A percentile compares a stretch with the other conserved stretches of the same genome.
Conservation (phyloP, 1,140 invertebrate species). For the Pseudobourletiella spinata region DNA sequence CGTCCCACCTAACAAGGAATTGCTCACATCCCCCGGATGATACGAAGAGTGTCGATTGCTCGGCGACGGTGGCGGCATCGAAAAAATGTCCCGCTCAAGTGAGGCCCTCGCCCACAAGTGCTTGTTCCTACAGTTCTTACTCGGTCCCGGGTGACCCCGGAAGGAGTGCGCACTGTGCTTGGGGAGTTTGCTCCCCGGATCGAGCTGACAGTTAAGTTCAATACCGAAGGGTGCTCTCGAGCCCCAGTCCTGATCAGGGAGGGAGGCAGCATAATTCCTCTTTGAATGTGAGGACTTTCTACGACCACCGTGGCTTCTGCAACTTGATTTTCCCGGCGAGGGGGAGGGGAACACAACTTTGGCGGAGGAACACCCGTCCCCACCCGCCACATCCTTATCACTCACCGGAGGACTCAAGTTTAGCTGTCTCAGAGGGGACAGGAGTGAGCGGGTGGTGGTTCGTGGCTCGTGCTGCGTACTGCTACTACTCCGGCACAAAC, state of each 20-base stretch:
- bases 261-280: slow-evolving; percentile 23
- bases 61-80: not conserved
- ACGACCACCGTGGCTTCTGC: not conserved
- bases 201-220: not conserved
- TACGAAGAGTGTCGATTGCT: slow-evolving; percentile 35
- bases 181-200: not conserved
- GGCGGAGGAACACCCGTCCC: no score
- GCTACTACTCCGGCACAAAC: not conserved
- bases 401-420: not conserved
- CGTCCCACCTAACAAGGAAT: not conserved
- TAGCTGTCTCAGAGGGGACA: not conserved
- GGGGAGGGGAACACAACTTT: not conserved
- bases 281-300: not conserved
- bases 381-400: not conserved
- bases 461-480: no score
- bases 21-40: slow-evolving; percentile 15
- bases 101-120: slow-evolving; percentile 31
- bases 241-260: slow-evolving; percentile 24
- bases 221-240: slow-evolving; percentile 8
- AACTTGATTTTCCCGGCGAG: not conserved
- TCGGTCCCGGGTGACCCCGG: slow-evolving; percentile 11
- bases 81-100: slow-evolving; percentile 18
- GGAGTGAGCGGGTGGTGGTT: not conserved
- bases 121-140: slow-evolving; percentile 32
- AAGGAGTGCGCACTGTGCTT: not conserved